Conservation (phyloP, 2,888 invertebrate genomes). For the Epirrhoe alternata region DNA sequence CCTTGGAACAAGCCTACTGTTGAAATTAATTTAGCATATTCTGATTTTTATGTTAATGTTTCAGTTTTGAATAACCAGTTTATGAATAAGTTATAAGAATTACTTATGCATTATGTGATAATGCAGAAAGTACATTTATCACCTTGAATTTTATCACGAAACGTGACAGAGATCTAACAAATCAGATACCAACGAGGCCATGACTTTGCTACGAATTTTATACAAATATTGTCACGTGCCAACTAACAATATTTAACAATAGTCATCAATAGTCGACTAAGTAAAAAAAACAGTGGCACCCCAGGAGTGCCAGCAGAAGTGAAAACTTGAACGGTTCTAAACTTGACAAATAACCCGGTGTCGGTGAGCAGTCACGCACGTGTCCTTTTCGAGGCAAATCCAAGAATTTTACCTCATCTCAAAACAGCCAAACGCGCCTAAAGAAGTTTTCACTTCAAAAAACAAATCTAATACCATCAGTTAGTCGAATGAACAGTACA, state of each 20-base stretch:
- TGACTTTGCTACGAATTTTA: conserved; percentile 7
- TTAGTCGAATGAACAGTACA: background rate
- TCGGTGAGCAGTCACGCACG: too few species aligned
- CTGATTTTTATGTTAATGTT: background rate
- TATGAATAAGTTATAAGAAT: background rate
- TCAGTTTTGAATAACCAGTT: background rate
- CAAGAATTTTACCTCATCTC: too few species aligned
- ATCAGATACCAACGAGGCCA: conserved; percentile 13
- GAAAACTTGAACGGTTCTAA: too few species aligned
- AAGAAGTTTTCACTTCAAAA: too few species aligned
- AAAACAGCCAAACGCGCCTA: too few species aligned
- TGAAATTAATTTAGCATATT: background rate
- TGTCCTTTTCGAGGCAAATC: too few species aligned
- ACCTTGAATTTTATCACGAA: conserved; percentile 13
- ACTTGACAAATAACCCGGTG: too few species aligned
- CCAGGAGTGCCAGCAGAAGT: too few species aligned
- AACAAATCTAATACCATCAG: background rate
- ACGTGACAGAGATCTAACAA: conserved; percentile 26
- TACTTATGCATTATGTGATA: background rate
- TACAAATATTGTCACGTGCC: conserved; percentile 18
- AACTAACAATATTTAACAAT: conserved; percentile 17
- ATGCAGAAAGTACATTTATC: conserved; percentile 9
- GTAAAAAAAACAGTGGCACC: background rate
- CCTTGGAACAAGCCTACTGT: background rate
- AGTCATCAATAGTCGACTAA: too few species aligned